Base-by-base conservation (phyloP, 2,888 invertebrate species). In the Clivina fossor region DNA sequence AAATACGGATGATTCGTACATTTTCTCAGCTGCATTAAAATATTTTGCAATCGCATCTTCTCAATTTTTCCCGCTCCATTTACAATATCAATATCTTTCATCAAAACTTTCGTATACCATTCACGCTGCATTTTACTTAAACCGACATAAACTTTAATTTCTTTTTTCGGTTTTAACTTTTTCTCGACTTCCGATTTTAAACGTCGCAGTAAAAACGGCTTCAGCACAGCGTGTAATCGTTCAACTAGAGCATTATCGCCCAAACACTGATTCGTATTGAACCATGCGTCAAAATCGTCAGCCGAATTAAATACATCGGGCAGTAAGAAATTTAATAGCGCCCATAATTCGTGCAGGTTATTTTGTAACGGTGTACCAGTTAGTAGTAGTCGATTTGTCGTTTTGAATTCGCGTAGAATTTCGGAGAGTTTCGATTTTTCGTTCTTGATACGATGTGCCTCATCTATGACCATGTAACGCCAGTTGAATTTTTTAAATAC, bases 391-490 rank as follows among this genome's bases (percentile, higher is more conserved):
- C 98, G 84, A 74, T 99, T 97, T 60, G 93, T 89, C 4, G 98
- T 96, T 73, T 96, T 96, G 69, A 99, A 96, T 74, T 97, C 94
- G 48, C 99, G 80, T 2, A 99, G 82, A 69, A 97, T 89, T 76
- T 98, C 97, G 0, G 97, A 97, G 0, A 99, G 78, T 76, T 98
- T 99, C 0, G 96, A 97, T 74, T 99, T 98, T 73, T 99, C 99
- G 75, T 99, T 99, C 75, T 99, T 99, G 64, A 99, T 98, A 57
- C 99, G 84, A 76, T 99, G 99, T 15, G 99, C 99, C 74, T 99
- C 99, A 71, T 99, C 99, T 64, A 99, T 99, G n/a, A 98, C 93
- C 86, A 99, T 88, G 73, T 99, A 99, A 4, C 95, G 83, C 98
- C 98, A 99, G 65, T 91, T 94, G 71, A 98, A 96, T 72, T 98